Evolutionary conservation across 2,888 invertebrate genomes (phyloP).

Genomic region (Lochmaea crataegi): DNA sequence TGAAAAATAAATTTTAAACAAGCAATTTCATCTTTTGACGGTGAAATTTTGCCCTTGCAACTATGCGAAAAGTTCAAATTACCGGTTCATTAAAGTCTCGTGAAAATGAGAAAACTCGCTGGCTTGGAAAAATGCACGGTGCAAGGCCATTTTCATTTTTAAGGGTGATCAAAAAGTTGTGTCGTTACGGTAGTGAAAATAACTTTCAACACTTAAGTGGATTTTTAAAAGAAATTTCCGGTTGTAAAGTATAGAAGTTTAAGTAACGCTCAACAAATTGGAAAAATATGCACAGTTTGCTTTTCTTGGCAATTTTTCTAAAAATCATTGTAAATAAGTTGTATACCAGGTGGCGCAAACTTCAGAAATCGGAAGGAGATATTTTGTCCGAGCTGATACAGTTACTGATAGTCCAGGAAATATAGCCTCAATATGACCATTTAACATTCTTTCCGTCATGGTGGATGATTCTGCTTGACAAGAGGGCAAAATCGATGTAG

Average conservation of each 20-base stretch:
- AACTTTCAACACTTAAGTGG: neutral
- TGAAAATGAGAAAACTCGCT: constrained; percentile 21
- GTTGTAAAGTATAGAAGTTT: neutral
- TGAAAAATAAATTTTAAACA: constrained; percentile 13
- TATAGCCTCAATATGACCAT: too few species aligned
- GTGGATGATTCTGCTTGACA: too few species aligned
- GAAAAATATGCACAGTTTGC: neutral
- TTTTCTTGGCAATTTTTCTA: neutral
- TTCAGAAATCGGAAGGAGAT: too few species aligned
- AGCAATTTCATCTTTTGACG: constrained; percentile 20
- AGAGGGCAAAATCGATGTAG: too few species aligned
- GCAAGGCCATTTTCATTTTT: constrained; percentile 18
- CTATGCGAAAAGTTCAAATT: constrained; percentile 22
- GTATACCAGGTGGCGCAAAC: too few species aligned
- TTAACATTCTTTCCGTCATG: too few species aligned
- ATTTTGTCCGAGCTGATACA: too few species aligned
- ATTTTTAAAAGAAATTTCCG: constrained; percentile 4
- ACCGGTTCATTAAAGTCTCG: constrained; percentile 25
- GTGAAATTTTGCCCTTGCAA: constrained; percentile 10
- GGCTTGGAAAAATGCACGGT: constrained; percentile 24
- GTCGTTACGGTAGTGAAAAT: constrained; percentile 1
- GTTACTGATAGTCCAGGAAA: too few species aligned
- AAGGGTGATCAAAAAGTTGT: constrained; percentile 6
- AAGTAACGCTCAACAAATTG: neutral
- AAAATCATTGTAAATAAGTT: too few species aligned